Conservation (phyloP, 2,797 vertebrate species). For the Cichlasoma orientale region DNA sequence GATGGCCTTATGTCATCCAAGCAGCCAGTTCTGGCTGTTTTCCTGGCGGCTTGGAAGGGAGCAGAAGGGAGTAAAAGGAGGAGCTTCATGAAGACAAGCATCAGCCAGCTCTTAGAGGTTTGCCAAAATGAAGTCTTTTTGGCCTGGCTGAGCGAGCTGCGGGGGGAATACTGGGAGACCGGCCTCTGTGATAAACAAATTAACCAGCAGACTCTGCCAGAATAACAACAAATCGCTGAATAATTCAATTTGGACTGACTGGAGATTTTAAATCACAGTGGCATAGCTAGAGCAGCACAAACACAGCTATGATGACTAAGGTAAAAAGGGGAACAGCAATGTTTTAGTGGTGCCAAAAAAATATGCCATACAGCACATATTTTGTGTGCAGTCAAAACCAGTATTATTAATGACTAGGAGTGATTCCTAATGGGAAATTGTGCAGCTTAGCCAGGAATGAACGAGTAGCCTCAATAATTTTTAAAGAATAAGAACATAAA, state of each 20-base stretch:
- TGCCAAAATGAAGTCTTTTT: conserved; percentile 65
- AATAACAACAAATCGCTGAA: conserved; percentile 61
- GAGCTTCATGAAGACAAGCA: conserved; percentile 24
- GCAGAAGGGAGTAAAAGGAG: conserved; percentile 30
- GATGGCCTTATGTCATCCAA: conserved; percentile 44
- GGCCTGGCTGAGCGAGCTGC: conserved; percentile 32
- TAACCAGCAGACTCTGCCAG: conserved; percentile 59
- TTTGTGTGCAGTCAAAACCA: background rate
- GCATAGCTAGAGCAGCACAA: conserved; percentile 15
- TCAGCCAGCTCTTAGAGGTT: conserved; percentile 40
- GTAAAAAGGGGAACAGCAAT: background rate
- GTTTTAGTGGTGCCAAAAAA: conserved; percentile 2
- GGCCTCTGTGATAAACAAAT: conserved; percentile 71
- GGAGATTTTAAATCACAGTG: conserved; percentile 42
- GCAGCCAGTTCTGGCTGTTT: conserved; percentile 36
- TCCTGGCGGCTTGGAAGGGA: conserved; percentile 25
- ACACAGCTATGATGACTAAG: background rate
- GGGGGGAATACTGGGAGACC: conserved; percentile 36
- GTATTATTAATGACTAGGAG: background rate
- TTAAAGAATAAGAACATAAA: background rate
- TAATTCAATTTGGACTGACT: conserved; percentile 62
- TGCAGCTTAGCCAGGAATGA: background rate
- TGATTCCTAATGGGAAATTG: background rate
- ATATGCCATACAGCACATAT: background rate
- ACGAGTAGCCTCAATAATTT: background rate